phyloP scores from a whole-genome alignment of 2,888 invertebrate species.

The Heliconius erato region DNA sequence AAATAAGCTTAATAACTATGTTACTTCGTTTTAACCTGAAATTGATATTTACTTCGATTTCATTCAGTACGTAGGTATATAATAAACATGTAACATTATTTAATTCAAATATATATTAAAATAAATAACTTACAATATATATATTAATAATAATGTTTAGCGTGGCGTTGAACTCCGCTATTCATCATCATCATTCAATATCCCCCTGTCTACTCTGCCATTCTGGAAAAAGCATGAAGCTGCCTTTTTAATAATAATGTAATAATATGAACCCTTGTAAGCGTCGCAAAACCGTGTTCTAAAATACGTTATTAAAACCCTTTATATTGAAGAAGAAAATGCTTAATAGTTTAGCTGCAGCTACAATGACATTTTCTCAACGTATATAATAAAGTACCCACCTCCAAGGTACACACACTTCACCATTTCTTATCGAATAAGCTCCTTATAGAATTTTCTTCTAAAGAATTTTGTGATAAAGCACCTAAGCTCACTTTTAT shows the following conservation, averaged over 20 bases:
- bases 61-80: not conserved
- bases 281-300: not conserved
- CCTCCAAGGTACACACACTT: conserved; percentile 36
- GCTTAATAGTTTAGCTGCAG: conserved; percentile 33
- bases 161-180: too few species aligned
- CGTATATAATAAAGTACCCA: conserved; percentile 32
- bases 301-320: conserved; percentile 21
- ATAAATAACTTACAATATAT: not conserved
- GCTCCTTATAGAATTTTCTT: conserved; percentile 46
- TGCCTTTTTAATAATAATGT: not conserved
- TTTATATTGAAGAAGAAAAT: conserved; percentile 24
- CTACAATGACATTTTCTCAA: conserved; percentile 38
- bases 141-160: not conserved
- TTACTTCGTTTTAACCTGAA: conserved; percentile 41
- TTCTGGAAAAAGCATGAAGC: not conserved
- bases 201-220: not conserved
- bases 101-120: too few species aligned
- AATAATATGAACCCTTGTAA: not conserved
- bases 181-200: not conserved
- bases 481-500: conserved; percentile 41
- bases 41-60: not conserved
- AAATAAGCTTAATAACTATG: conserved; percentile 42
- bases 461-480: conserved; percentile 39
- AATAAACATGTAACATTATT: not conserved
- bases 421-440: conserved; percentile 46